These are phyloP conservation scores for Recurvirostra avosetta DNA, from an alignment of 2,113 vertebrate species.

Conservation along the genomic window DNA sequence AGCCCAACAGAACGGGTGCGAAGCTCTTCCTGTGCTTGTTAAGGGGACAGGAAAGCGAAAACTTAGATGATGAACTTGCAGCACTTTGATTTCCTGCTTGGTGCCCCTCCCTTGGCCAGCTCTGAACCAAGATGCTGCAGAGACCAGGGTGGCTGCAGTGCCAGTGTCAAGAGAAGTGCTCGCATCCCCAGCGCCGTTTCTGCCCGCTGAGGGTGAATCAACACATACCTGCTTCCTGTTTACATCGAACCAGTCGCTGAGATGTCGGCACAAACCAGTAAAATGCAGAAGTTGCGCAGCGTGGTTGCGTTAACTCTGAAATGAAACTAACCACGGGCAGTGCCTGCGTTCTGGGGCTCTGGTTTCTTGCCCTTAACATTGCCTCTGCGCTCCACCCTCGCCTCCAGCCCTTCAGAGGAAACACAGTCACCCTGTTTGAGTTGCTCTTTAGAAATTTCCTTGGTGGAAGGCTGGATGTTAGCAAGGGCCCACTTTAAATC, in stretches of 20 bases:
- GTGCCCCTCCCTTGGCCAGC: neutral
- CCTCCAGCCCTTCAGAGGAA: neutral
- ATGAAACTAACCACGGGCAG: accelerated
- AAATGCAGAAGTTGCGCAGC: neutral
- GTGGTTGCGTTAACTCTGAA: neutral
- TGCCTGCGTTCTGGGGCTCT: neutral
- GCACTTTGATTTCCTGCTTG: neutral
- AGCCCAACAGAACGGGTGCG: neutral
- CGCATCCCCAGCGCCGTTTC: neutral
- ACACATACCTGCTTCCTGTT: neutral
- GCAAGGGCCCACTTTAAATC: neutral
- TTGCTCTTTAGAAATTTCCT: no score
- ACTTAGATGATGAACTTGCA: no score
- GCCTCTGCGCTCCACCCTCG: neutral
- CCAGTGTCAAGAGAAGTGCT: neutral
- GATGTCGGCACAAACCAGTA: accelerated
- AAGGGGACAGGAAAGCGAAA: neutral
- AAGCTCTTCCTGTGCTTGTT: accelerated
- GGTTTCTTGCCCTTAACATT: neutral
- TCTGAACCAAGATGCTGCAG: no score
- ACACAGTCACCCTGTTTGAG: neutral
- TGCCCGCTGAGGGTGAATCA: accelerated
- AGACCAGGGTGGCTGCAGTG: neutral
- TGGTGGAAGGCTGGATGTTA: neutral
- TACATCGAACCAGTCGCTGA: accelerated